A percentile compares a stretch with the other conserved stretches of the same genome.
These are phyloP conservation scores for Zaprionus nigranus DNA, from an alignment of 1,140 invertebrate species.

Conservation along the genomic window DNA sequence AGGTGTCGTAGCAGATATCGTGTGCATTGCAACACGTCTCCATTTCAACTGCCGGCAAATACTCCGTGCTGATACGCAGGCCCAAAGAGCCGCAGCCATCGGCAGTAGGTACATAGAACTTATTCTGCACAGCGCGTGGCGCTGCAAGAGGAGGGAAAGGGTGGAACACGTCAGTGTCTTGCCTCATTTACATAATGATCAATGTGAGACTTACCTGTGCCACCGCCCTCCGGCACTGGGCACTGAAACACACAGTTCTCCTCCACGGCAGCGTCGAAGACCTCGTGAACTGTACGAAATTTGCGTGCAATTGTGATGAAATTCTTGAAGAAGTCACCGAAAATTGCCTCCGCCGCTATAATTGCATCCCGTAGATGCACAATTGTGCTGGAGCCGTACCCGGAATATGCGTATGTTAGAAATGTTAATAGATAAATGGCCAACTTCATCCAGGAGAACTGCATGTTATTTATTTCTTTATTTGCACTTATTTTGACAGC, in stretches of 20 bases:
- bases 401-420: conserved; percentile 91
- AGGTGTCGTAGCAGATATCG: conserved; percentile 96
- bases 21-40: conserved; percentile 93
- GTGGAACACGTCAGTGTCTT: conserved; percentile 32
- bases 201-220: conserved; percentile 53
- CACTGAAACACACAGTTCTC: conserved; percentile 92
- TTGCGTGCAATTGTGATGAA: conserved; percentile 90
- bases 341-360: conserved; percentile 90
- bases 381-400: conserved; percentile 90
- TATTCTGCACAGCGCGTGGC: conserved; percentile 88
- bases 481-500: not conserved
- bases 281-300: conserved; percentile 91
- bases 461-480: conserved; percentile 84
- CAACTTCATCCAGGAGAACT: conserved; percentile 90
- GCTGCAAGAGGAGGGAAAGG: conserved; percentile 85
- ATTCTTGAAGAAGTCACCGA: conserved; percentile 91
- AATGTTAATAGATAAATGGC: conserved; percentile 91
- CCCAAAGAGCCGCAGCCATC: conserved; percentile 94
- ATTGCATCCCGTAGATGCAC: conserved; percentile 91
- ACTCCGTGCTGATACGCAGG: conserved; percentile 90
- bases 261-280: conserved; percentile 93
- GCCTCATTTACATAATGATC: conserved; percentile 60
- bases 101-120: conserved; percentile 89
- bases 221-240: conserved; percentile 86
- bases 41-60: conserved; percentile 91